These are phyloP conservation scores for Cydia splendana DNA, from an alignment of 1,140 invertebrate genomes.

Conservation along the genomic window DNA sequence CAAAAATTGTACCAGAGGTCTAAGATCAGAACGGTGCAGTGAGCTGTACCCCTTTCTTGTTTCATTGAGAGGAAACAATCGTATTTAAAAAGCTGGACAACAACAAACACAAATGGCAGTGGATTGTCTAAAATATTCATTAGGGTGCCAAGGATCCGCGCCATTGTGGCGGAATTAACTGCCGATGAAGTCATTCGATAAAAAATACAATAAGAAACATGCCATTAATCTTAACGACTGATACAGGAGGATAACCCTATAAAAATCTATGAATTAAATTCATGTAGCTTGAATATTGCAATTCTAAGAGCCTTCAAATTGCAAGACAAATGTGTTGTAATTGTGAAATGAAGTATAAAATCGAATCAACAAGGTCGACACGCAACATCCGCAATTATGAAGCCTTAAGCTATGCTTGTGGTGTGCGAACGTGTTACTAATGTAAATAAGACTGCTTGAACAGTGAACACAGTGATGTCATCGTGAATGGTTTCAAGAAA, in stretches of 20 bases:
- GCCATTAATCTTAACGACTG: conserved; percentile 20
- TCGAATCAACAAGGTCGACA: conserved; percentile 14
- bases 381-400: conserved; percentile 30
- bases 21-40: too few relatives aligned
- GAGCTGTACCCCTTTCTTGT: too few relatives aligned
- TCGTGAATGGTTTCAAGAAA: not conserved
- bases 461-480: conserved; percentile 20
- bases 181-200: conserved; percentile 18
- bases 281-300: not conserved
- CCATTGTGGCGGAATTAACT: conserved; percentile 17
- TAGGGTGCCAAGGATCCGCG: conserved; percentile 30
- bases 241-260: not conserved
- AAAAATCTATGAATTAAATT: not conserved
- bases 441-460: conserved; percentile 25
- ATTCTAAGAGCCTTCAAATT: not conserved
- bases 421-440: conserved; percentile 18
- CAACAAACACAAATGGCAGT: conserved; percentile 1
- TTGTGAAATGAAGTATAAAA: conserved; percentile 19
- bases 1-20: too few relatives aligned
- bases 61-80: not conserved
- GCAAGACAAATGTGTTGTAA: not conserved
- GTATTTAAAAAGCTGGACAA: not conserved
- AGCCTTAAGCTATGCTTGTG: conserved; percentile 8
- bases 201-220: conserved; percentile 29
- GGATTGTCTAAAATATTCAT: conserved; percentile 29